Percentiles rank a stretch among this genome's conserved stretches.
Evolutionary conservation across 1,140 invertebrate genomes (phyloP).

Genomic region (Macrosteles quadrilineatus): DNA sequence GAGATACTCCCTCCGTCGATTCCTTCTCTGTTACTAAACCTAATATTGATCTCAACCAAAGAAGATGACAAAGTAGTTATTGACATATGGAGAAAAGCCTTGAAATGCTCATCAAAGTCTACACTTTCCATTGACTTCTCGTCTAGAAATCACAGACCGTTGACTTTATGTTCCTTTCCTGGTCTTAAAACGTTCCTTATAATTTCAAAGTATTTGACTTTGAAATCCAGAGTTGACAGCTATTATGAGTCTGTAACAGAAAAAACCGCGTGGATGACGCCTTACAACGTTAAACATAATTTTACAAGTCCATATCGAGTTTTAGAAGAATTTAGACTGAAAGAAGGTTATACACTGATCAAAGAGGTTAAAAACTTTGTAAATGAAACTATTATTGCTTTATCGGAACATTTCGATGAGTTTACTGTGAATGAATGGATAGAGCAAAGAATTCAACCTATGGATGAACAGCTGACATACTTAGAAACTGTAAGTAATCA

Average conservation of each 20-base stretch:
- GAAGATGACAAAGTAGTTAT: background rate
- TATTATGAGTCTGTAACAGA: conserved; percentile 17
- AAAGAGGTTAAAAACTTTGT: conserved; percentile 25
- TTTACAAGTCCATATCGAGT: conserved; percentile 37
- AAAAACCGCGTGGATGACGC: conserved; percentile 36
- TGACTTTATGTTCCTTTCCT: conserved; percentile 7
- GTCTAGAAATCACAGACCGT: background rate
- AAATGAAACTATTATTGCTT: conserved; percentile 8
- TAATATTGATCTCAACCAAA: conserved; percentile 44
- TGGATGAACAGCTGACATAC: background rate
- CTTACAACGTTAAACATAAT: conserved; percentile 35
- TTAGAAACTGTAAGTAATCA: conserved; percentile 49
- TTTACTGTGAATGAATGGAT: conserved; percentile 33
- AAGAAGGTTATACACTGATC: conserved; percentile 8
- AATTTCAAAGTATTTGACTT: conserved; percentile 15
- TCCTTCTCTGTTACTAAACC: conserved; percentile 56
- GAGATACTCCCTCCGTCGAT: conserved; percentile 65
- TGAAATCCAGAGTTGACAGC: conserved; percentile 19
- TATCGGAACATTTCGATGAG: conserved; percentile 12
- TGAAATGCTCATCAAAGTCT: conserved; percentile 30
- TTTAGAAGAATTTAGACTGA: conserved; percentile 15
- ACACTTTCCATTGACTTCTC: background rate
- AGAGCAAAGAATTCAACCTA: conserved; percentile 25
- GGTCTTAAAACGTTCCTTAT: conserved; percentile 23
- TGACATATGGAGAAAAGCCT: conserved; percentile 22